These are phyloP conservation scores for Agrilus planipennis DNA, from an alignment of 1,140 invertebrate genomes.

Conservation along the genomic window DNA sequence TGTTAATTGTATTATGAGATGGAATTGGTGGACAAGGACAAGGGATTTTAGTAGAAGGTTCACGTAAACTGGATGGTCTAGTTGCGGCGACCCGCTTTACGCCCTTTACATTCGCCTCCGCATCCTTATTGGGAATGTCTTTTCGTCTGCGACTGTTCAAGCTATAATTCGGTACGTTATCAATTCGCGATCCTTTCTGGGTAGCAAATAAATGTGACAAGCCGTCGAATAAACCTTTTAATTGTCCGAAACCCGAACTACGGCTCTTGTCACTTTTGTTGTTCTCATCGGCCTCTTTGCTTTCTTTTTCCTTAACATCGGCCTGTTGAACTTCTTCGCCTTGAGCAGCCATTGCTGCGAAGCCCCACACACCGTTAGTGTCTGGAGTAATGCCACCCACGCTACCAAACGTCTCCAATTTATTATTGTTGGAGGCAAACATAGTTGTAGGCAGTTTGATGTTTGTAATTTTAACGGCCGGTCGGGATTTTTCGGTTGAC, in stretches of 20 bases:
- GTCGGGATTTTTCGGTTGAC: constrained; percentile 2
- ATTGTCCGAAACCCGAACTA: constrained; percentile 43
- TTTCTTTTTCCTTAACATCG: constrained; percentile 30
- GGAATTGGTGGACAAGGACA: constrained; percentile 1
- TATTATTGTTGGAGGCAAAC: constrained; percentile 5
- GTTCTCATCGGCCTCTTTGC: constrained; percentile 8
- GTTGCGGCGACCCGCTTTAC: constrained; percentile 1
- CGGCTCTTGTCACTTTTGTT: constrained; percentile 18
- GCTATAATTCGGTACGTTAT: constrained; percentile 37
- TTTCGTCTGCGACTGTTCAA: constrained; percentile 38
- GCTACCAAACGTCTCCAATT: constrained; percentile 41
- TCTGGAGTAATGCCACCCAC: constrained; percentile 33
- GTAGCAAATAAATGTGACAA: constrained; percentile 70
- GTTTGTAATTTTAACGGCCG: neutral
- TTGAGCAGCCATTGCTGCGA: constrained; percentile 54
- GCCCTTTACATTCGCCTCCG: no score
- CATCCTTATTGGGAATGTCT: no score
- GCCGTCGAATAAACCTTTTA: constrained; percentile 71
- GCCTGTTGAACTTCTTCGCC: constrained; percentile 32
- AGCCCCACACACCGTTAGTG: constrained; percentile 59
- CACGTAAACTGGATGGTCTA: constrained; percentile 10
- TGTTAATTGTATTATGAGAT: no score
- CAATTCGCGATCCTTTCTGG: constrained; percentile 26
- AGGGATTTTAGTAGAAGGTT: constrained; percentile 3
- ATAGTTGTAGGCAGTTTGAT: neutral